These are phyloP conservation scores for Pecten maximus DNA, from an alignment of 2,888 invertebrate genomes.

Conservation along the genomic window DNA sequence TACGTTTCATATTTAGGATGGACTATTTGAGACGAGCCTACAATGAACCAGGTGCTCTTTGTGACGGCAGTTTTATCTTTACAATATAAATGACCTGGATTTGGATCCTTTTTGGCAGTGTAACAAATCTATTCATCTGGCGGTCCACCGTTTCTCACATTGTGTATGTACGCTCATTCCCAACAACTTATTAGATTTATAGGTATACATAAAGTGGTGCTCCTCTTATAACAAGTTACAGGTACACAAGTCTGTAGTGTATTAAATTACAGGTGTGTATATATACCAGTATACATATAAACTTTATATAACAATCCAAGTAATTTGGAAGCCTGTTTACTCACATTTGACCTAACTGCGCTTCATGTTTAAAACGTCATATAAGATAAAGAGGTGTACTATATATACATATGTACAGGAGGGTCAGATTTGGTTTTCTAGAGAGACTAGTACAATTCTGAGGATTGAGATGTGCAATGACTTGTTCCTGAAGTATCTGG, in stretches of 20 bases:
- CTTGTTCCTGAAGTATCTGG: neutral
- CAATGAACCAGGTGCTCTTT: constrained; percentile 33
- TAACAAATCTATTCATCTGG: constrained; percentile 30
- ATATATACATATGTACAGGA: constrained; percentile 2
- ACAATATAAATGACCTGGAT: constrained; percentile 25
- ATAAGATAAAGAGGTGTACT: neutral
- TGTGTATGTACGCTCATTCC: constrained; percentile 16
- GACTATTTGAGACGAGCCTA: neutral
- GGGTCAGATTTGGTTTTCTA: neutral
- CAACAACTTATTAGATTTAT: constrained; percentile 28
- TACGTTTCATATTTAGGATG: constrained; percentile 16
- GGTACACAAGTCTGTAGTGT: constrained; percentile 7
- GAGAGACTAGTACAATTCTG: neutral
- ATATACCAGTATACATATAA: neutral
- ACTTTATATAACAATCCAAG: constrained; percentile 16
- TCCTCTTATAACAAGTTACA: neutral
- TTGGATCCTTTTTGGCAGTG: constrained; percentile 33
- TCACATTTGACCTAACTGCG: constrained; percentile 29
- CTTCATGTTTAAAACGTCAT: constrained; percentile 28
- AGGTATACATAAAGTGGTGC: neutral
- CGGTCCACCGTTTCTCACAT: constrained; percentile 28
- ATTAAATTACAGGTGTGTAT: constrained; percentile 2
- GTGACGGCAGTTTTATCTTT: constrained; percentile 20
- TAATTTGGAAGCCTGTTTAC: constrained; percentile 17
- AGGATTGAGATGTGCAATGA: neutral